Evolutionary conservation across 2,113 vertebrate genomes (phyloP), one percentile per base, ranked within the genome.

Genomic region (Crocuta crocuta): DNA sequence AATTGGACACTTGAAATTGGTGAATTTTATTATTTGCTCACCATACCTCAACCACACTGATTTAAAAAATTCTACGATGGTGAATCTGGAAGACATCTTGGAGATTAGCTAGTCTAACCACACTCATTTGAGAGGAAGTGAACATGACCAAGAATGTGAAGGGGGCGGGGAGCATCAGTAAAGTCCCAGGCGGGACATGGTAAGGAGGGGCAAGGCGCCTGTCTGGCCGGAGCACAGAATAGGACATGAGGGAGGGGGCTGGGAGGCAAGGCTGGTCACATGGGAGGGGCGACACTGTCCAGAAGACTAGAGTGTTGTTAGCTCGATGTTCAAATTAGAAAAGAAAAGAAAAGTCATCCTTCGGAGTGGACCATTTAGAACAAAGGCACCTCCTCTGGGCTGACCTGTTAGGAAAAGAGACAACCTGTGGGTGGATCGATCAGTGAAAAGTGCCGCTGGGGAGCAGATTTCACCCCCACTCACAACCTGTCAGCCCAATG

Each of bases 221-320:
- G 5, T 31, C 23, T 50, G 82, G 43, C 65, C 68, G 48, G 74
- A 28, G 12, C 15, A 12, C 4, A 31, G n/a, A 48, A 23, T 35
- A 78, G 7, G 33, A 19, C 0, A 0, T 11, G 70, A 39, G 13
- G 28, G 4, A 43, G 26, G 6, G 7, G 24, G 39, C 23, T 5
- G 28, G n/a, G 63, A 19, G 33, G 43, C 39, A 9, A 19, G 70
- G 33, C 26, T 4, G 33, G 73, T 28, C 33, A 5, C 1, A 1
- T 1, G 1, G 10, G 31, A 11, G 16, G 9, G 53, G 10, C 48
- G 19, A 1, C 28, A 48, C 35, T 1, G 33, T 3, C 31, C 13
- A 45, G 55, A 23, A n/a, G 43, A 5, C 10, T 4, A 26, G 17
- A 17, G 28, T 21, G 35, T 10, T 28, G 2, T 8, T 15, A 35